Conservation (phyloP, 2,797 vertebrate species). For the Myripristis murdjan region DNA sequence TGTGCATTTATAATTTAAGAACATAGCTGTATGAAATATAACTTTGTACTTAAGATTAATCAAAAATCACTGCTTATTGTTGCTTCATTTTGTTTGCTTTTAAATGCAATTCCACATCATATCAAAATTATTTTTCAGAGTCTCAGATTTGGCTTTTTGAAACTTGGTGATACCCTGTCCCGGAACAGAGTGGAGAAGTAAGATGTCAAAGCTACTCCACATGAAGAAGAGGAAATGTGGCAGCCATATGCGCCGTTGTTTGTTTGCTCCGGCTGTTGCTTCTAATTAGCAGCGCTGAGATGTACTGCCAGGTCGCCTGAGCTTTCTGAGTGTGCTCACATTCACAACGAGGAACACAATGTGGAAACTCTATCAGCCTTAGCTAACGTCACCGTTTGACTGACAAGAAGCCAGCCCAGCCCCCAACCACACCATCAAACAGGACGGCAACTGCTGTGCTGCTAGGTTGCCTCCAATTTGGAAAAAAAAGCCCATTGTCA, state of each 20-base stretch:
- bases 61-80: too few species aligned
- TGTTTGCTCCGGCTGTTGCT: constrained; percentile 69
- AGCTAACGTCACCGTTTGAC: constrained; percentile 8
- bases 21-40: too few species aligned
- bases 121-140: too few species aligned
- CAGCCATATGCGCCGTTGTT: constrained; percentile 72
- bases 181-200: constrained; percentile 16
- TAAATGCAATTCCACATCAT: background rate
- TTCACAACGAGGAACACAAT: constrained; percentile 20
- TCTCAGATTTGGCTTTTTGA: too few species aligned
- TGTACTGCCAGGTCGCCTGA: constrained; percentile 57
- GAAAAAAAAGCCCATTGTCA: background rate
- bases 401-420: background rate
- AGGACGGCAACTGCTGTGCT: background rate
- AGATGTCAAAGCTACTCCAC: constrained; percentile 49
- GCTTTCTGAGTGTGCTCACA: constrained; percentile 31
- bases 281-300: constrained; percentile 69
- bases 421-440: background rate
- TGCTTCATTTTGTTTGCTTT: background rate
- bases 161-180: background rate
- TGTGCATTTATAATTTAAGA: too few species aligned
- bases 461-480: background rate
- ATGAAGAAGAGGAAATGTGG: constrained; percentile 64
- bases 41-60: too few species aligned
- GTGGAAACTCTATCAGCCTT: constrained; percentile 17